Evolutionary conservation across 1,140 invertebrate species (phyloP).

Genomic region (Tenebrio molitor): DNA sequence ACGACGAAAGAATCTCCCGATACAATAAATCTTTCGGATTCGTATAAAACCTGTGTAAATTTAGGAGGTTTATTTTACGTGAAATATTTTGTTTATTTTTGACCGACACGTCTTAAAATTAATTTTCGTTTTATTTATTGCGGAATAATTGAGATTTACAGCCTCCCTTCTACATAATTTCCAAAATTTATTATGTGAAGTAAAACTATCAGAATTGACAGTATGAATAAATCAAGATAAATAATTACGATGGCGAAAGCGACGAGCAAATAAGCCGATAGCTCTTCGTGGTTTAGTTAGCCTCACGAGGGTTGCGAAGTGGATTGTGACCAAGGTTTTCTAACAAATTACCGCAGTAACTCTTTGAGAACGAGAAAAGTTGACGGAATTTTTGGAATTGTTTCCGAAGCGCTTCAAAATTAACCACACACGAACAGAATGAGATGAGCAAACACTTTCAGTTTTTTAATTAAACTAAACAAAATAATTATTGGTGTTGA

Average conservation of each 20-base stretch:
- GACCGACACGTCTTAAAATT: no score
- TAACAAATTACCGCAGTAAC: slow-evolving; percentile 27
- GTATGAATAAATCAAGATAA: slow-evolving; percentile 20
- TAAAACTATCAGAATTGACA: slow-evolving; percentile 15
- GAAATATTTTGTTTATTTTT: no score
- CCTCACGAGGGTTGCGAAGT: slow-evolving; percentile 7
- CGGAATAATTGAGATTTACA: no score
- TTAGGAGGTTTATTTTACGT: no score
- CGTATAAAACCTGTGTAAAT: no score
- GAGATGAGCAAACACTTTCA: no score
- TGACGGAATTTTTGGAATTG: neutral
- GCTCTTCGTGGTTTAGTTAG: slow-evolving; percentile 24
- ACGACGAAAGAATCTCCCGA: no score
- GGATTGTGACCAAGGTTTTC: slow-evolving; percentile 32
- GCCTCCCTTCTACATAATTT: no score
- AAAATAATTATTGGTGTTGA: neutral
- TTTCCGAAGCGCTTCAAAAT: neutral
- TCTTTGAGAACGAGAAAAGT: neutral
- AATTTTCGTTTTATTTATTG: no score
- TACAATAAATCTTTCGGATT: no score
- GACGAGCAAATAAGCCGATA: slow-evolving; percentile 20
- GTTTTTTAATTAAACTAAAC: neutral
- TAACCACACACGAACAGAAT: neutral
- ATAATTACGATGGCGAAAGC: slow-evolving; percentile 23
- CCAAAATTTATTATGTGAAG: no score